phyloP scores from a whole-genome alignment of 2,888 invertebrate species.

The Nephrocerus scutellatus region DNA sequence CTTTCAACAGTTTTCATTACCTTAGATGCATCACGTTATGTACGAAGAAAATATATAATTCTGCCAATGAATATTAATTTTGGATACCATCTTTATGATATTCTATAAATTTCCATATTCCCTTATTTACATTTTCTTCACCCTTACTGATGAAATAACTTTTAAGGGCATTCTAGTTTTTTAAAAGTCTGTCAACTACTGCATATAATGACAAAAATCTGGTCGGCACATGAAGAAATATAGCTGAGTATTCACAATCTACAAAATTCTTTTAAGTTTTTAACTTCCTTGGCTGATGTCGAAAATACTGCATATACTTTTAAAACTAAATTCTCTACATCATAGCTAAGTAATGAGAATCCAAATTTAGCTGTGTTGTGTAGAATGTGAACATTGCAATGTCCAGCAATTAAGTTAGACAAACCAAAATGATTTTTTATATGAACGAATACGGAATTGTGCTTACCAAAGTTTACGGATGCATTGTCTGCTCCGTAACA shows the following conservation, averaged over 20 bases:
- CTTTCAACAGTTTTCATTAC: conserved; percentile 9
- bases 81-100: conserved; percentile 1
- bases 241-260: background rate
- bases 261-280: conserved; percentile 1
- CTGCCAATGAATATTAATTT: conserved; percentile 1
- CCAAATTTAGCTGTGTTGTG: too few species aligned
- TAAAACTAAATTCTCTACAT: background rate
- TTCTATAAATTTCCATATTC: background rate
- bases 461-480: background rate
- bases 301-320: conserved; percentile 4
- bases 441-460: too few species aligned
- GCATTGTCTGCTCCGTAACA: background rate
- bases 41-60: conserved; percentile 1
- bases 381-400: too few species aligned
- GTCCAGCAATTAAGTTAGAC: too few species aligned
- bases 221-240: background rate
- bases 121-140: conserved; percentile 5
- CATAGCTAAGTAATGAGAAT: too few species aligned
- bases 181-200: conserved; percentile 5
- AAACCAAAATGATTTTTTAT: too few species aligned
- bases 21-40: conserved; percentile 1
- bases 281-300: background rate
- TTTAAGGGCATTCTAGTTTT: conserved; percentile 2
- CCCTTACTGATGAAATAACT: conserved; percentile 7
- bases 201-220: conserved; percentile 4